A percentile compares a stretch with the other conserved stretches of the same genome.
These are phyloP conservation scores for Ceratothoa steindachneri DNA, from an alignment of 2,888 invertebrate genomes.

Conservation along the genomic window DNA sequence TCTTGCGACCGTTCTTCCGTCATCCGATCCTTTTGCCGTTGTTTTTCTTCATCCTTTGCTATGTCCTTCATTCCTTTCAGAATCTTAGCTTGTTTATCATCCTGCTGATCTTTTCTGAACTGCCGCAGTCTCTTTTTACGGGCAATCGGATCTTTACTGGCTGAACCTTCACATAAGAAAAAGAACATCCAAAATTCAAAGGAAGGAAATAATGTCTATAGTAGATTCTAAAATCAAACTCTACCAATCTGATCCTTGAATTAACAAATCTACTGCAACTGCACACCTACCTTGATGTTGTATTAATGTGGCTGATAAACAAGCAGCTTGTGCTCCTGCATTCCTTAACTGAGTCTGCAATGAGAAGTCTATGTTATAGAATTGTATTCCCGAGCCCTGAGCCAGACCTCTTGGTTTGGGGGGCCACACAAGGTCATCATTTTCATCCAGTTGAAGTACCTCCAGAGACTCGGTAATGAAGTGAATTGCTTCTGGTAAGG, in stretches of 20 bases:
- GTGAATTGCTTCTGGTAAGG: slow-evolving; percentile 95
- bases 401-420: slow-evolving; percentile 81
- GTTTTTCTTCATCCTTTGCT: slow-evolving; percentile 74
- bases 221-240: slow-evolving; percentile 25
- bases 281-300: slow-evolving; percentile 25
- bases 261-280: too few relatives aligned
- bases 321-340: slow-evolving; percentile 81
- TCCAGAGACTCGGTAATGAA: slow-evolving; percentile 76
- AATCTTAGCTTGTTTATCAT: slow-evolving; percentile 64
- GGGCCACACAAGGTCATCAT: slow-evolving; percentile 67
- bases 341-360: slow-evolving; percentile 86
- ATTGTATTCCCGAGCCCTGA: slow-evolving; percentile 70
- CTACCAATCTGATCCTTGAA: neutral
- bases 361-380: slow-evolving; percentile 98
- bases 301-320: slow-evolving; percentile 61
- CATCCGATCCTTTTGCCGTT: slow-evolving; percentile 56
- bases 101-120: slow-evolving; percentile 70
- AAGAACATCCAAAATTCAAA: slow-evolving; percentile 6
- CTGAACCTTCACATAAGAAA: slow-evolving; percentile 53
- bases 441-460: slow-evolving; percentile 82
- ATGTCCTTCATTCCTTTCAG: slow-evolving; percentile 75
- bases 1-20: slow-evolving; percentile 43
- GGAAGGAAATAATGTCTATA: slow-evolving; percentile 38
- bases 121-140: slow-evolving; percentile 83
- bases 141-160: slow-evolving; percentile 84